Evolutionary conservation across 2,888 invertebrate species (phyloP), one percentile per base, ranked within the genome.

Genomic region (Euzetes globulus): DNA sequence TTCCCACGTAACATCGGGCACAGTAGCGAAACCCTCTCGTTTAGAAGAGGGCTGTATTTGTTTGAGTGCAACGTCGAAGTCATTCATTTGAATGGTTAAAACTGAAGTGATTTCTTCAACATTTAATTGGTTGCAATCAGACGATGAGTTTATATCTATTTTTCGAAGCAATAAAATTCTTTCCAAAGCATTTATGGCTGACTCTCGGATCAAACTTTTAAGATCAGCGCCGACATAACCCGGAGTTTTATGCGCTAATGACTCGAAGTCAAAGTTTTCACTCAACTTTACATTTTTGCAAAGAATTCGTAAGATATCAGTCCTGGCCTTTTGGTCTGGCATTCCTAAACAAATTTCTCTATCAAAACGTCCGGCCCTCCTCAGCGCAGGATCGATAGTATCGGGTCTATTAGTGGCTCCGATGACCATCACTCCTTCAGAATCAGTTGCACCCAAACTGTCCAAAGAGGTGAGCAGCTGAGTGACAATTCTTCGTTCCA

Each of bases 211-310:
- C 73, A 97, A 85, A 0, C 92, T 89, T 82, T 90, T 87, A 78
- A 99, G 85, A 86, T 99, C 96, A 5, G 94, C 95, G 17, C 96
- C 98, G 47, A 97, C 97, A 85, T 90, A 98, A 0, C 98, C 98
- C 0, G 98, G 98, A 9, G 95, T 95, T 72, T 90, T 85, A 79
- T 89, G 88, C 29, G 95, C 94, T 77, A 98, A 84, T 71, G 85
- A 84, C 74, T 87, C 84, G 80, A 89, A 88, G 82, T 90, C 88
- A 79, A 96, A 87, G 79, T 88, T 88, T 1, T 87, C 84, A 76
- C 87, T 85, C 65, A 95, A 83, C 73, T 87, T 87, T 74, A 95
- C 84, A 72, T 87, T 87, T 75, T 87, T 86, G 79, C 91, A 90
- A 76, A 94, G 85, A 4, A 88, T 86, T 79, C 85, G 82, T 72